These are phyloP conservation scores for Phrynosoma blainvillii DNA, from an alignment of 2,113 vertebrate genomes.

Conservation along the genomic window DNA sequence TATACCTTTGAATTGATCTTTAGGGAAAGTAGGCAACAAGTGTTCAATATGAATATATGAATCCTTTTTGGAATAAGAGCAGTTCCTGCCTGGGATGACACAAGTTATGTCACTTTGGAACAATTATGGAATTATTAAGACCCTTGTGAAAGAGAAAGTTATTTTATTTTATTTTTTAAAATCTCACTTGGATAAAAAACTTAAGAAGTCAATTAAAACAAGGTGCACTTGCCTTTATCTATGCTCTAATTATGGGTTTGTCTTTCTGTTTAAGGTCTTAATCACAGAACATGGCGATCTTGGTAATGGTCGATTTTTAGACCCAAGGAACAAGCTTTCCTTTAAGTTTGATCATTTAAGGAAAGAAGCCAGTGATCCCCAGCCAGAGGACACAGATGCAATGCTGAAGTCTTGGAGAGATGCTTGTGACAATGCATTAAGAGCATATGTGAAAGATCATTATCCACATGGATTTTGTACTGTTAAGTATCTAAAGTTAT, in stretches of 20 bases:
- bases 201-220: neutral
- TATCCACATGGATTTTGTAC: constrained; percentile 93
- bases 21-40: neutral
- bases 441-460: constrained; percentile 92
- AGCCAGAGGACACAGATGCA: constrained; percentile 83
- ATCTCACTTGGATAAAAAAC: neutral
- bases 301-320: constrained; percentile 91
- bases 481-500: constrained; percentile 78
- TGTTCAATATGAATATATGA: neutral
- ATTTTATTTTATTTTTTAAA: neutral
- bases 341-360: constrained; percentile 96
- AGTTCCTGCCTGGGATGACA: neutral
- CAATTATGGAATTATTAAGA: constrained; percentile 3
- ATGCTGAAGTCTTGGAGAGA: constrained; percentile 87
- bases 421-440: constrained; percentile 86
- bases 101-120: neutral
- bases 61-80: neutral
- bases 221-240: neutral
- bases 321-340: constrained; percentile 93
- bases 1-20: too few species aligned
- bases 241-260: neutral
- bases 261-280: constrained; percentile 83
- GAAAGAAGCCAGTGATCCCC: constrained; percentile 90
- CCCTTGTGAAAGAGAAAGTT: neutral
- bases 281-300: constrained; percentile 95